Conservation (phyloP, 2,797 vertebrate genomes). For the Cynodonichthys magdalenae region DNA sequence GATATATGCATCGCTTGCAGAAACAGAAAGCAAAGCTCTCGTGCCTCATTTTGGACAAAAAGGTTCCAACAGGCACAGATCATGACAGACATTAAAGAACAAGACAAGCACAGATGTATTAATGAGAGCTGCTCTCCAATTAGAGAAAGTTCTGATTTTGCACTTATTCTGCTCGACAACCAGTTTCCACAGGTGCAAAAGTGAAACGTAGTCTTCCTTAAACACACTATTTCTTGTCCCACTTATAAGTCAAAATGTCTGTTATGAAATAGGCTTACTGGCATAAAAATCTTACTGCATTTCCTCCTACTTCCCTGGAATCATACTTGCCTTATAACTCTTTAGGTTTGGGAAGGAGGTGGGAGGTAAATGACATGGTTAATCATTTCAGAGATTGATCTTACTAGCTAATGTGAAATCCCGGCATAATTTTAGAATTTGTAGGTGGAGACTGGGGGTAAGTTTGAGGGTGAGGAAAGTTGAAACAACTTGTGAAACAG, state of each 20-base stretch:
- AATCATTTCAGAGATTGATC: slow-evolving; percentile 52
- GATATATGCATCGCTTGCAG: slow-evolving; percentile 63
- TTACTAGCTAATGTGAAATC: slow-evolving; percentile 24
- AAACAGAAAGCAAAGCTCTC: slow-evolving; percentile 57
- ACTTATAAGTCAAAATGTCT: not conserved
- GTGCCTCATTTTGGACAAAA: slow-evolving; percentile 57
- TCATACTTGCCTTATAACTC: slow-evolving; percentile 52
- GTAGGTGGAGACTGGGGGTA: slow-evolving; percentile 18
- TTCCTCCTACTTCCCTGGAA: slow-evolving; percentile 52
- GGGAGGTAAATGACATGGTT: slow-evolving; percentile 40
- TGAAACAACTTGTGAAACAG: slow-evolving; percentile 17
- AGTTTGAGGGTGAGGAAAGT: slow-evolving; percentile 22
- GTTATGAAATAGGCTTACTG: slow-evolving; percentile 4
- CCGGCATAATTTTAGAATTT: slow-evolving; percentile 10
- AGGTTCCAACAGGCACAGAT: slow-evolving; percentile 29
- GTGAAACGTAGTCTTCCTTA: not conserved
- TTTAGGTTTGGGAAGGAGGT: slow-evolving; percentile 44
- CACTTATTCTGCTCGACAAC: not conserved
- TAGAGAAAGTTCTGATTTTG: not conserved
- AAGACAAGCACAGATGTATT: not conserved
- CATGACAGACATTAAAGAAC: no score
- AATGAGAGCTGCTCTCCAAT: not conserved
- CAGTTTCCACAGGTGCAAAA: not conserved
- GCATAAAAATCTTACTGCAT: slow-evolving; percentile 50
- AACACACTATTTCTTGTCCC: not conserved